Conservation (phyloP, 92 coral and sea anemone species). For the Bergia puertoricense region DNA sequence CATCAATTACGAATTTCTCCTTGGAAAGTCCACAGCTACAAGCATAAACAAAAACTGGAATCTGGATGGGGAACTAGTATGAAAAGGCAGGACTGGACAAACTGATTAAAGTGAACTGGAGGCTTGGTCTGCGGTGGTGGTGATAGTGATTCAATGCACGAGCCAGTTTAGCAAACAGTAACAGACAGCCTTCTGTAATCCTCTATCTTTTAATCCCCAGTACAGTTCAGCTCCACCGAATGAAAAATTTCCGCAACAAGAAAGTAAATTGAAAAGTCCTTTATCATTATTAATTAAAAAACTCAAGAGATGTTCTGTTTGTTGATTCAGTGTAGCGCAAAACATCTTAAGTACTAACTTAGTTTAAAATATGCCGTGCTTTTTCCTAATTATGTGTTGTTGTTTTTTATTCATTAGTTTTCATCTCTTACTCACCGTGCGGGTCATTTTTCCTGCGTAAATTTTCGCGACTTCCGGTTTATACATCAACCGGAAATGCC, state of each 20-base stretch:
- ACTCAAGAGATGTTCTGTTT: not conserved
- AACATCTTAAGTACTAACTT: not conserved
- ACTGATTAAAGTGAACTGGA: not conserved
- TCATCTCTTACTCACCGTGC: not conserved
- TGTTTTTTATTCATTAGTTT: not conserved
- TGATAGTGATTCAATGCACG: no score
- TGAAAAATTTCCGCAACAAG: not conserved
- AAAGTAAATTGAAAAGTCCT: not conserved
- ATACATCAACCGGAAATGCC: constrained; percentile 74
- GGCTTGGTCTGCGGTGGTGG: not conserved
- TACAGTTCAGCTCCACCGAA: no score
- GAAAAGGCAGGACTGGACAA: not conserved
- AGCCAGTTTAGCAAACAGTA: not conserved
- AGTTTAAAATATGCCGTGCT: no score
- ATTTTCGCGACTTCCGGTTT: constrained; percentile 65
- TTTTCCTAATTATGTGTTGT: not conserved
- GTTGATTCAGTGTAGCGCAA: not conserved
- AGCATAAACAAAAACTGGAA: not conserved
- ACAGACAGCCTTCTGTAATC: not conserved
- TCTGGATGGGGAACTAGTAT: not conserved
- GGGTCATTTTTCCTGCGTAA: not conserved
- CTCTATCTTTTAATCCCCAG: not conserved
- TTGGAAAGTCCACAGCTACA: not conserved
- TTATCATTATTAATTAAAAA: no score
- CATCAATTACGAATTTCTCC: not conserved